A percentile compares a stretch with the other conserved stretches of the same genome.
Evolutionary conservation across 2,888 invertebrate species (phyloP).

Genomic region (Horisme vitalbata): DNA sequence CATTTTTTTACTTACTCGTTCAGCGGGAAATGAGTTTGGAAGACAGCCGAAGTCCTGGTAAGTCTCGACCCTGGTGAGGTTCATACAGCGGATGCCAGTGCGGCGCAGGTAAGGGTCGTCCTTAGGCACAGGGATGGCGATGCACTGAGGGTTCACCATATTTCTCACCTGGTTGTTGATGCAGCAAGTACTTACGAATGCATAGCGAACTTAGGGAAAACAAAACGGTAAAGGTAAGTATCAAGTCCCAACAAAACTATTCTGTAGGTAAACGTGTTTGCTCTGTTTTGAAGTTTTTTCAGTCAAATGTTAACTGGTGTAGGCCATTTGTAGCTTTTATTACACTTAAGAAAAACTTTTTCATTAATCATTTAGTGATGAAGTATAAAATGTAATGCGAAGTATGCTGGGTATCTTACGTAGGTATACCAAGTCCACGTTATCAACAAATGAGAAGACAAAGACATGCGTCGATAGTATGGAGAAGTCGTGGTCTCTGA

Average conservation of each 20-base stretch:
- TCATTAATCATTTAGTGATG: too few relatives aligned
- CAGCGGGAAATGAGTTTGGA: conserved; percentile 42
- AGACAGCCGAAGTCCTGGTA: conserved; percentile 49
- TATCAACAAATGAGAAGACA: conserved; percentile 35
- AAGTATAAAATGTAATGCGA: too few relatives aligned
- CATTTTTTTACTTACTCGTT: conserved; percentile 42
- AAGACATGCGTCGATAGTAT: conserved; percentile 38
- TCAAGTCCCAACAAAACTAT: too few relatives aligned
- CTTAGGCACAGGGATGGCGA: conserved; percentile 45
- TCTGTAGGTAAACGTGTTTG: too few relatives aligned
- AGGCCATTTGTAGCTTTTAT: too few relatives aligned
- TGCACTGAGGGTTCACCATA: conserved; percentile 36
- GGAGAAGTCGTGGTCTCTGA: conserved; percentile 40
- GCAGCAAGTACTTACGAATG: conserved; percentile 39
- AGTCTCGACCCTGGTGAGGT: conserved; percentile 49
- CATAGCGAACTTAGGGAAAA: conserved; percentile 34
- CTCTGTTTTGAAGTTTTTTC: too few relatives aligned
- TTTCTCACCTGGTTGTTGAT: conserved; percentile 42
- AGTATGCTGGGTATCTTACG: too few relatives aligned
- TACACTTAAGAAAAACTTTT: too few relatives aligned
- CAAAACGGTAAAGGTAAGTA: neutral
- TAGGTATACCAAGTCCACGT: conserved; percentile 39
- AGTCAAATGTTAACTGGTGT: too few relatives aligned
- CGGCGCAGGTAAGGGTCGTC: conserved; percentile 49
- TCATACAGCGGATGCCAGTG: conserved; percentile 46